Percentiles rank a stretch among this genome's conserved stretches.
Evolutionary conservation across 2,888 invertebrate genomes (phyloP).

Genomic region (Diarsia rubi): DNA sequence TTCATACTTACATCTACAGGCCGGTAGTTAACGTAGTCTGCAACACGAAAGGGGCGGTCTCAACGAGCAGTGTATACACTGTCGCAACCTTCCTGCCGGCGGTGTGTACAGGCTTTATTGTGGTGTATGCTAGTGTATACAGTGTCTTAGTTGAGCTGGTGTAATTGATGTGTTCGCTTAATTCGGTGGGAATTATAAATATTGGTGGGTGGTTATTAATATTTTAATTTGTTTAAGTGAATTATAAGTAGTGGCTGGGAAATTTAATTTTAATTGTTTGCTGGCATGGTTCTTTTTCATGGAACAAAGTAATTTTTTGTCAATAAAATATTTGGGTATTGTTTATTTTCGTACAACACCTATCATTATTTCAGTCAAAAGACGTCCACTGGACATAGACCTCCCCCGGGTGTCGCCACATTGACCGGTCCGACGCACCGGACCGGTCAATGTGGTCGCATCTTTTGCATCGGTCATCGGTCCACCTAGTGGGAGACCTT

Average conservation of each 20-base stretch:
- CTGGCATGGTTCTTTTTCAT: background rate
- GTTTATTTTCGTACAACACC: background rate
- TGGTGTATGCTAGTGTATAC: constrained; percentile 54
- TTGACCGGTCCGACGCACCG: no score
- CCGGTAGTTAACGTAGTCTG: constrained; percentile 68
- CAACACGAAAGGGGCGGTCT: constrained; percentile 81
- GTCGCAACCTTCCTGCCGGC: constrained; percentile 65
- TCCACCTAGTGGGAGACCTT: no score
- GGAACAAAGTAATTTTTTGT: no score
- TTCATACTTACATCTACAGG: constrained; percentile 64
- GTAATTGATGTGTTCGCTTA: constrained; percentile 50
- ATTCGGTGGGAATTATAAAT: constrained; percentile 27
- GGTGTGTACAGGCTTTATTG: constrained; percentile 60
- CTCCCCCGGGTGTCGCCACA: no score
- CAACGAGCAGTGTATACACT: constrained; percentile 70
- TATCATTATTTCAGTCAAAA: no score
- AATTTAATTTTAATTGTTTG: constrained; percentile 9
- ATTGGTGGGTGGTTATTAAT: background rate
- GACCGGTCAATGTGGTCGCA: no score
- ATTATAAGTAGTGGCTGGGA: background rate
- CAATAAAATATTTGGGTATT: no score
- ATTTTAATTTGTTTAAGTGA: background rate
- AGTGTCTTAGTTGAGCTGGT: constrained; percentile 38
- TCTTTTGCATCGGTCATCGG: no score
- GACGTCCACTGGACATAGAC: no score